Percentiles rank a stretch among this genome's conserved stretches.
These are phyloP conservation scores for Zeus faber DNA, from an alignment of 2,113 vertebrate species.

Conservation along the genomic window DNA sequence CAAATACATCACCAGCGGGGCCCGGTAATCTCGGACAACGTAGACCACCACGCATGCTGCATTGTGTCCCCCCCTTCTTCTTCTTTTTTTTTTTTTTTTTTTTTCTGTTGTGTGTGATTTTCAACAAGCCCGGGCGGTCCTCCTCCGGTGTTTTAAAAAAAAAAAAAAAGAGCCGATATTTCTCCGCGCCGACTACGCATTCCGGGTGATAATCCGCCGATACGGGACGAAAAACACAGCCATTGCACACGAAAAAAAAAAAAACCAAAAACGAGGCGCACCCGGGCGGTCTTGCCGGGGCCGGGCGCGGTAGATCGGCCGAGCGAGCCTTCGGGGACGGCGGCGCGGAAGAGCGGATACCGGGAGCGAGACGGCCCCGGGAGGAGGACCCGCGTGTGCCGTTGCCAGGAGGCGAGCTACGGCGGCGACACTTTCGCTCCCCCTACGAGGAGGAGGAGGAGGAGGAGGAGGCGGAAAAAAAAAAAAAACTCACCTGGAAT, in stretches of 20 bases:
- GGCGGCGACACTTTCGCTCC: conserved; percentile 56
- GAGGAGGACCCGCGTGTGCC: conserved; percentile 75
- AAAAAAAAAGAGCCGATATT: conserved; percentile 61
- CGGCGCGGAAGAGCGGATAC: conserved; percentile 69
- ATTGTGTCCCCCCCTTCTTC: too few relatives aligned
- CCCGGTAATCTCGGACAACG: conserved; percentile 62
- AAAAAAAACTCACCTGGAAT: conserved; percentile 62
- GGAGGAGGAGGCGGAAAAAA: too few relatives aligned
- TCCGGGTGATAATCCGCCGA: conserved; percentile 63
- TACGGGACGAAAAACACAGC: conserved; percentile 41
- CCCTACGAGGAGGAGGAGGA: background rate
- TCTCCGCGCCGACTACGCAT: conserved; percentile 71
- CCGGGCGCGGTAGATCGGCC: conserved; percentile 61
- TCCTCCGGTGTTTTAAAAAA: conserved; percentile 68
- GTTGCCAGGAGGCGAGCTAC: conserved; percentile 71
- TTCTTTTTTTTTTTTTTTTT: too few relatives aligned
- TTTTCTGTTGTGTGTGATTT: conserved; percentile 68
- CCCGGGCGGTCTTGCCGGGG: conserved; percentile 48
- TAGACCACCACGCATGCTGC: conserved; percentile 69
- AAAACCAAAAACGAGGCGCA: conserved; percentile 29
- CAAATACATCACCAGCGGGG: conserved; percentile 63
- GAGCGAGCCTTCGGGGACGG: conserved; percentile 67
- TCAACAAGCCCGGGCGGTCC: conserved; percentile 69
- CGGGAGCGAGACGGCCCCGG: conserved; percentile 75
- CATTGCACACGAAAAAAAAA: too few relatives aligned